Evolutionary conservation across 1,140 invertebrate species (phyloP), one percentile per base, ranked within the genome.

Genomic region (Myzus persicae): DNA sequence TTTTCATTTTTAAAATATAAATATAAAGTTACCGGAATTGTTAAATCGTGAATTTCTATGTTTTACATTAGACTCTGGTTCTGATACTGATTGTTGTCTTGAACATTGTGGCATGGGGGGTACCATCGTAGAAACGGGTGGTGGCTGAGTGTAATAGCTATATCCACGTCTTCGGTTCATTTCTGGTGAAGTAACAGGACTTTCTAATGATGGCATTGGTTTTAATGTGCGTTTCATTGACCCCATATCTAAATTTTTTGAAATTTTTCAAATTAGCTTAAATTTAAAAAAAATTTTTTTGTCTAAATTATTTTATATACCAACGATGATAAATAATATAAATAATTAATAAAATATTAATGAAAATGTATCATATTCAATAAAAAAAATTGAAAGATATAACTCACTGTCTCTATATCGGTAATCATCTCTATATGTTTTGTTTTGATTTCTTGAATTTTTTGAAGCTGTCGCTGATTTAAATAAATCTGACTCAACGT

Each of bases 171-270:
- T 96, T 38, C 97, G 96, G 1, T 97, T 97, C 97, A 98, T 97
- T 96, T 98, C 98, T 20, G 98, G 98, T 93, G 98, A 98, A 26
- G 98, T 98, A 22, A 98, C 97, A 8, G 98, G 97, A 95, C 97
- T 98, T 94, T 98, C 97, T 93, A 97, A 96, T 94, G 97, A 97
- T 42, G 98, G 97, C 96, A 99, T 97, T 42, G 98, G 98, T 94
- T 99, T 99, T 94, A 99, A 95, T 97, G 99, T 98, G 85, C 98
- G 96, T 95, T 99, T 99, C 94, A 99, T 95, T 2, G 98, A 99
- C 95, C 97, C 98, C 94, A 93, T 54, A 84, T 54, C 91, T 93
- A 40, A 59, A 90, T 26, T 38, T 54, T 38, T 36, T 36, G 1
- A 11, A 48, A 48, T 46, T 31, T 20, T 88, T 51, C 36, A 84